These are phyloP conservation scores for Delichon dasypus DNA, from an alignment of 2,797 vertebrate genomes.

Conservation along the genomic window DNA sequence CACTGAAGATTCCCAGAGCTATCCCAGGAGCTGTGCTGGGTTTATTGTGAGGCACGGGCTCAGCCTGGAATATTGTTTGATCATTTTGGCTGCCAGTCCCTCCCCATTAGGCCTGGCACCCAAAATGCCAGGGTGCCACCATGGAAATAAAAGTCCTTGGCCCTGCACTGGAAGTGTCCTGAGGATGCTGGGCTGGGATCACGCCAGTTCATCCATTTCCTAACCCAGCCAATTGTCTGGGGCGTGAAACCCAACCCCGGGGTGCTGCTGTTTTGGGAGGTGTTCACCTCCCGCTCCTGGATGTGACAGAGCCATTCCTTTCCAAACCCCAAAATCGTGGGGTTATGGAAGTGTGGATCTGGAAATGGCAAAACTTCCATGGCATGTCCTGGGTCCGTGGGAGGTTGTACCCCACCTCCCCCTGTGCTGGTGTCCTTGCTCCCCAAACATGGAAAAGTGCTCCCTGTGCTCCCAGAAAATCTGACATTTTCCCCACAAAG, in stretches of 20 bases:
- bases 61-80: background rate
- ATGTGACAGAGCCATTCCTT: background rate
- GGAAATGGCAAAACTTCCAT: fast-evolving
- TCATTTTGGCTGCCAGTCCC: background rate
- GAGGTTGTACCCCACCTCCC: too few species aligned
- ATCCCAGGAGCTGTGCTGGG: background rate
- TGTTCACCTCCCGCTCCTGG: background rate
- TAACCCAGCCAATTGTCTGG: background rate
- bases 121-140: background rate
- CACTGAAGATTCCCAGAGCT: constrained; percentile 19
- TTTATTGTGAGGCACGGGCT: background rate
- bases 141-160: background rate
- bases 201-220: background rate
- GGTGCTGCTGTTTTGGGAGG: background rate
- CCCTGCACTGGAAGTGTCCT: fast-evolving
- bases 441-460: background rate
- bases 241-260: background rate
- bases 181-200: background rate
- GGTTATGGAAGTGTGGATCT: fast-evolving
- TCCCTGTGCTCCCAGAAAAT: fast-evolving
- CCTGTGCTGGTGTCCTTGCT: background rate
- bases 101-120: background rate
- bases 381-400: background rate
- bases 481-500: background rate
- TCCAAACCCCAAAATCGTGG: fast-evolving